phyloP scores from a whole-genome alignment of 2,888 invertebrate species.

The Nephrotoma guestfalica region DNA sequence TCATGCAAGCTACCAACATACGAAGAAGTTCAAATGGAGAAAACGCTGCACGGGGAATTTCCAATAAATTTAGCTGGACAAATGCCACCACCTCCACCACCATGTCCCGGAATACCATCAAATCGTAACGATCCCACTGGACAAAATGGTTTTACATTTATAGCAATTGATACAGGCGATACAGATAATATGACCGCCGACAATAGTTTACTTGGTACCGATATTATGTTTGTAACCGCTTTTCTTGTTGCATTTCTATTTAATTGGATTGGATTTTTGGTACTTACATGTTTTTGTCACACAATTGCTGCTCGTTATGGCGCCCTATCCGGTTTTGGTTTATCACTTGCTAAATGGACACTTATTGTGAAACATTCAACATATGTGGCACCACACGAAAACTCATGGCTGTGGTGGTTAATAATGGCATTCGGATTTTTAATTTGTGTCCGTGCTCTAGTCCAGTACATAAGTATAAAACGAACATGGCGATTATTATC shows the following conservation, averaged over 20 bases:
- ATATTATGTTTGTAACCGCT: conserved; percentile 84
- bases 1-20: conserved; percentile 71
- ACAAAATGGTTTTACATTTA: conserved; percentile 39
- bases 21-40: conserved; percentile 82
- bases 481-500: conserved; percentile 77
- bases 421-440: conserved; percentile 81
- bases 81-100: conserved; percentile 23
- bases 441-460: conserved; percentile 73
- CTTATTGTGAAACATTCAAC: conserved; percentile 85
- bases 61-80: conserved; percentile 23
- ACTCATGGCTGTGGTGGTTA: conserved; percentile 86
- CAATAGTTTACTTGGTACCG: conserved; percentile 74
- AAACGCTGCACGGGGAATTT: conserved; percentile 59
- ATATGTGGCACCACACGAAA: conserved; percentile 72
- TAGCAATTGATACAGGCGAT: conserved; percentile 58
- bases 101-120: neutral
- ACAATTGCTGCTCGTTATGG: conserved; percentile 89
- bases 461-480: conserved; percentile 80
- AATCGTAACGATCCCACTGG: neutral
- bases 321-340: conserved; percentile 80
- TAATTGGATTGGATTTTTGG: conserved; percentile 87
- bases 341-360: conserved; percentile 90
- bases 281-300: conserved; percentile 87
- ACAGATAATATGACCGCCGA: conserved; percentile 59
- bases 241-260: conserved; percentile 92